Evolutionary conservation across 2,888 invertebrate genomes (phyloP).

Genomic region (Cistogaster globosa): DNA sequence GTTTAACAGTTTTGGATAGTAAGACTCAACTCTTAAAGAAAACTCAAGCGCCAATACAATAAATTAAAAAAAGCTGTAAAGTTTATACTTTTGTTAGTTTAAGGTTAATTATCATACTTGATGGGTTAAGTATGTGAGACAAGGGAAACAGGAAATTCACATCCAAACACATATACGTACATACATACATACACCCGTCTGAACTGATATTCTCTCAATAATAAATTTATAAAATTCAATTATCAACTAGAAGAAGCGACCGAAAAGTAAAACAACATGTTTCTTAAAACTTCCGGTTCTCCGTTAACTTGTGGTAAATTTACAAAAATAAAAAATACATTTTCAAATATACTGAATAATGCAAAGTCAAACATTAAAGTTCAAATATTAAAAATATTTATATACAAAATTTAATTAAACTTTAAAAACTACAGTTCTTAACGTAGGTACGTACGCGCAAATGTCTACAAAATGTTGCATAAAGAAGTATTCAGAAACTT

Average conservation of each 20-base stretch:
- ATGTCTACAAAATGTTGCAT: slow-evolving; percentile 13
- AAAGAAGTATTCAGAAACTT: slow-evolving; percentile 46
- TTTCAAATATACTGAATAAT: background rate
- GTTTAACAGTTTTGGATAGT: slow-evolving; percentile 15
- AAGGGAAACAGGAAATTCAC: slow-evolving; percentile 38
- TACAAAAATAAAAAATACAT: background rate
- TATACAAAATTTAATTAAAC: slow-evolving; percentile 4
- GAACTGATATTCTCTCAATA: slow-evolving; percentile 1
- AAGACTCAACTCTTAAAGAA: background rate
- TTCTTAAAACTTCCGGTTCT: slow-evolving; percentile 30
- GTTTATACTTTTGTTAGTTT: slow-evolving; percentile 1
- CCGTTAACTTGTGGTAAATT: slow-evolving; percentile 30
- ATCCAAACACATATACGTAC: too few relatives aligned
- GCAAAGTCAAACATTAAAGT: background rate
- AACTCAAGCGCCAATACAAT: too few relatives aligned
- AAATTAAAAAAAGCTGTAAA: too few relatives aligned
- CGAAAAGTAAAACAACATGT: slow-evolving; percentile 31
- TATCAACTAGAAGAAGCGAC: background rate
- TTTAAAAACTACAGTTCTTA: slow-evolving; percentile 6
- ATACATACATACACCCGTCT: background rate
- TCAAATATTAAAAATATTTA: slow-evolving; percentile 7
- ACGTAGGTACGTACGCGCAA: background rate
- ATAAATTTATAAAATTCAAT: slow-evolving; percentile 16
- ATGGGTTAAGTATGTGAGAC: slow-evolving; percentile 29
- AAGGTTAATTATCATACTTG: slow-evolving; percentile 35